These are phyloP conservation scores for Candoia aspera DNA, from an alignment of 2,113 vertebrate genomes.

Conservation along the genomic window DNA sequence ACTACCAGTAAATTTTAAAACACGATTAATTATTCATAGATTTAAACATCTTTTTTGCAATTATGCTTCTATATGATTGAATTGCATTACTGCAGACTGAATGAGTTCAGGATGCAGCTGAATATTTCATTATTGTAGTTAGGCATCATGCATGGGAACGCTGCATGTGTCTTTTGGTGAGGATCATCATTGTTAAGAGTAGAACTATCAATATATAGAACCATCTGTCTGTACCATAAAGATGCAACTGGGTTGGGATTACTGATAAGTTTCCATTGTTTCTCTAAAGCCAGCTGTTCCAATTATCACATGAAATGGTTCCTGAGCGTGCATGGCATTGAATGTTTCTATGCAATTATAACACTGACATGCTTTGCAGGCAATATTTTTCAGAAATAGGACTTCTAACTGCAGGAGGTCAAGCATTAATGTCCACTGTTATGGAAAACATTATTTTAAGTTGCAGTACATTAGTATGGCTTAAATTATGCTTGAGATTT, in stretches of 20 bases:
- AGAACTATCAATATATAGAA: neutral
- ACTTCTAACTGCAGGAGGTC: neutral
- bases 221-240: slow-evolving; percentile 19
- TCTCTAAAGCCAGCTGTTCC: neutral
- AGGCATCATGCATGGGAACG: neutral
- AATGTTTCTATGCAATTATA: slow-evolving; percentile 16
- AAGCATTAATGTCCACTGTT: slow-evolving; percentile 34
- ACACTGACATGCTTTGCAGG: neutral
- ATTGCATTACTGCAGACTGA: neutral
- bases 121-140: slow-evolving; percentile 18
- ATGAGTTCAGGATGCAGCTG: neutral
- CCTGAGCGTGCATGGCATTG: neutral
- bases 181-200: slow-evolving; percentile 36
- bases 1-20: slow-evolving; percentile 6
- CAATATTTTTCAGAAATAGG: slow-evolving; percentile 8
- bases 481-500: slow-evolving; percentile 40
- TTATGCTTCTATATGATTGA: neutral
- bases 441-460: slow-evolving; percentile 39
- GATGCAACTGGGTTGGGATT: slow-evolving; percentile 16
- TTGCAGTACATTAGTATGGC: neutral
- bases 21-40: slow-evolving; percentile 27
- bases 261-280: neutral
- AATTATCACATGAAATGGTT: slow-evolving; percentile 20
- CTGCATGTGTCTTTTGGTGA: slow-evolving; percentile 13
- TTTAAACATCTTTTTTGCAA: neutral